Evolutionary conservation across 2,113 vertebrate species (phyloP).

Genomic region (Epinephelus fuscoguttatus): DNA sequence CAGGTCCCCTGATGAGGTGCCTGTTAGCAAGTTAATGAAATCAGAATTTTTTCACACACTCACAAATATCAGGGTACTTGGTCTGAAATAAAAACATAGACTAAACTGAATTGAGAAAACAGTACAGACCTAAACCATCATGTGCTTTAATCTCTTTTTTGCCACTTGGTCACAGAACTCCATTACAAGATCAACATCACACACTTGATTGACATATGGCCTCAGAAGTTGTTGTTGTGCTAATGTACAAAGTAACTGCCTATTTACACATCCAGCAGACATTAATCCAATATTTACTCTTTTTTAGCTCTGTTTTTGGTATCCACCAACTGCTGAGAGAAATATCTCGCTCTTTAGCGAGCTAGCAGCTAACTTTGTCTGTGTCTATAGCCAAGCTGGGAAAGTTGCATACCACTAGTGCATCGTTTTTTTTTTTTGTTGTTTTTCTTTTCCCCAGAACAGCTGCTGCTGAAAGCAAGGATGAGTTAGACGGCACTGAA

Average conservation of each 20-base stretch:
- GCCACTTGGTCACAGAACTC: background rate
- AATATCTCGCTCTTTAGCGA: background rate
- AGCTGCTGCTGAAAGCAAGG: background rate
- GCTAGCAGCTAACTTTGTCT: background rate
- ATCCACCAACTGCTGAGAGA: too few species aligned
- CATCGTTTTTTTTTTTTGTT: background rate
- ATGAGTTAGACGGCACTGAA: background rate
- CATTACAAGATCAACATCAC: background rate
- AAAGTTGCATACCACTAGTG: background rate
- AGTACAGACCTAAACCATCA: background rate
- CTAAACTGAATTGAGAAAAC: background rate
- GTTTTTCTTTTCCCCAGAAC: background rate
- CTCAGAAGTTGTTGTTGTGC: background rate
- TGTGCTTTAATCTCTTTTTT: background rate
- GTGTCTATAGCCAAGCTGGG: background rate
- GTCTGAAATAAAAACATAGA: background rate
- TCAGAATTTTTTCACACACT: background rate
- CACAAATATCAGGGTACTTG: background rate
- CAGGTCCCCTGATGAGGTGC: background rate
- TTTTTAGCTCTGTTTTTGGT: background rate
- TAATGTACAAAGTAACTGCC: background rate
- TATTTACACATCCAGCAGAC: background rate
- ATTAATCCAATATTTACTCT: background rate
- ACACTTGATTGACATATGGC: background rate
- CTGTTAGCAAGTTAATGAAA: background rate